Percentiles rank a stretch among this genome's conserved stretches.
These are phyloP conservation scores for Theretra japonica DNA, from an alignment of 2,888 invertebrate genomes.

Conservation along the genomic window DNA sequence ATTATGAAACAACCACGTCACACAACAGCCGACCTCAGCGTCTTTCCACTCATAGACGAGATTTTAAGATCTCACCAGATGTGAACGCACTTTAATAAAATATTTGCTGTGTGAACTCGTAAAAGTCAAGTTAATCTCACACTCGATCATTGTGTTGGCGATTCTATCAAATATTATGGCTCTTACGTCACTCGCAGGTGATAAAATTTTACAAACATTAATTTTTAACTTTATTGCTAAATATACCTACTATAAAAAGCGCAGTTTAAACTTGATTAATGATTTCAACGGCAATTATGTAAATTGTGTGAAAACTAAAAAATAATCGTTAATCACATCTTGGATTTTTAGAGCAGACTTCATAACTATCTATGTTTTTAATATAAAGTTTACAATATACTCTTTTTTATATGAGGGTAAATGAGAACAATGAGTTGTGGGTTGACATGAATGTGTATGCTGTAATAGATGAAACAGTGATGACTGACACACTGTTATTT, in stretches of 20 bases:
- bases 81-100: constrained; percentile 32
- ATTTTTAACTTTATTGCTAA: constrained; percentile 43
- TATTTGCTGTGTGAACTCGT: constrained; percentile 43
- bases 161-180: constrained; percentile 32
- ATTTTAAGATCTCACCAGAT: neutral
- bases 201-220: constrained; percentile 43
- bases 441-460: too few species aligned
- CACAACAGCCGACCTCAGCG: neutral
- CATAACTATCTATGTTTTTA: neutral
- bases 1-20: neutral
- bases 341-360: constrained; percentile 34
- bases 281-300: constrained; percentile 40
- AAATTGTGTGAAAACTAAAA: constrained; percentile 35
- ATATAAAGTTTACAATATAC: neutral
- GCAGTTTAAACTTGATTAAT: constrained; percentile 41
- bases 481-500: too few species aligned
- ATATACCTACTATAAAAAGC: constrained; percentile 31
- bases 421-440: too few species aligned
- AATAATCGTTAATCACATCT: constrained; percentile 18
- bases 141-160: constrained; percentile 27
- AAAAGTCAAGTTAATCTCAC: constrained; percentile 33
- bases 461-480: too few species aligned
- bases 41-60: neutral
- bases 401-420: too few species aligned
- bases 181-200: constrained; percentile 29